These are phyloP conservation scores for Prenolepis imparis DNA, from an alignment of 2,888 invertebrate species.

Conservation along the genomic window DNA sequence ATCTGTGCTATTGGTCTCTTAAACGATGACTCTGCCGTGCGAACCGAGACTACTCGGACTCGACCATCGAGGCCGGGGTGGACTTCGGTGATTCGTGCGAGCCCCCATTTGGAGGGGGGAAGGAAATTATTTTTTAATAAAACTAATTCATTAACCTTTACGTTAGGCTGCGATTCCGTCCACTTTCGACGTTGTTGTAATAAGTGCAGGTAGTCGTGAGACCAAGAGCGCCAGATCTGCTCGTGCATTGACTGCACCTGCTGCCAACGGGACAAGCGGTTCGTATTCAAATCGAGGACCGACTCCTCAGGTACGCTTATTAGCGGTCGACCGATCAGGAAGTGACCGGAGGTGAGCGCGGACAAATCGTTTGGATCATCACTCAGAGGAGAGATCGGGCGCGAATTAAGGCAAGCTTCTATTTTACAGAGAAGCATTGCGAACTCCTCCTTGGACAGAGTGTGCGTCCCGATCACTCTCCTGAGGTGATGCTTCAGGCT, in stretches of 20 bases:
- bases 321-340: neutral
- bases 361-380: neutral
- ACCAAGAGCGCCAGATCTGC: neutral
- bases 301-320: neutral
- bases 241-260: neutral
- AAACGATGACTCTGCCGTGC: too few relatives aligned
- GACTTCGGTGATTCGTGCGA: too few relatives aligned
- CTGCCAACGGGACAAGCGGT: neutral
- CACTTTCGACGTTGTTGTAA: too few relatives aligned
- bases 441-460: neutral
- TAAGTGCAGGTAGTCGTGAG: neutral
- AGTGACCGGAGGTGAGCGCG: neutral
- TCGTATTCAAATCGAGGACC: neutral
- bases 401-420: neutral
- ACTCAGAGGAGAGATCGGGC: neutral
- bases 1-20: too few relatives aligned
- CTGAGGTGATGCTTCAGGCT: neutral
- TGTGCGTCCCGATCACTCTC: neutral
- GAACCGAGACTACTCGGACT: too few relatives aligned
- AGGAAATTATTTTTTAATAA: too few relatives aligned
- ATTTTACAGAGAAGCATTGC: neutral
- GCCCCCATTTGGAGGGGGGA: too few relatives aligned
- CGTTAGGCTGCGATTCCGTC: too few relatives aligned
- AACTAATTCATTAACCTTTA: too few relatives aligned
- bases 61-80: too few relatives aligned